Base-by-base conservation (phyloP, 1,140 invertebrate genomes). In the Chironomus striatipennis region DNA sequence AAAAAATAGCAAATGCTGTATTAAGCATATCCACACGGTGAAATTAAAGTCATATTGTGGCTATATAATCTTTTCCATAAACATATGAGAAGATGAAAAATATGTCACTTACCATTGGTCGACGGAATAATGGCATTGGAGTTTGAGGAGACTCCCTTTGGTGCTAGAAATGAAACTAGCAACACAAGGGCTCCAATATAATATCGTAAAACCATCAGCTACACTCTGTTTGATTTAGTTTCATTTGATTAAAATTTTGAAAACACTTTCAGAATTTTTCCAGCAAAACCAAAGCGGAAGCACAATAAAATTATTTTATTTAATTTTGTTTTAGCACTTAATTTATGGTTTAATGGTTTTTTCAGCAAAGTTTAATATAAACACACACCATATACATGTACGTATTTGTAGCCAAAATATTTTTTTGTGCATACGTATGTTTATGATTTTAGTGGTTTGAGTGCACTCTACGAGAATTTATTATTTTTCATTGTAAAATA, bases 381-480 rank as follows among this genome's bases (percentile, higher is more conserved):
- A 57, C 9, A n/a, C n/a, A 12, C 18, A 9, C 65, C 17, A 18
- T 70, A 18, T 70, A 6, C 65, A 70, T 21, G 65, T 9, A 5
- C 17, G n/a, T 18, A 67, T 67, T 67, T 67, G 64, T 15, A 18
- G 64, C 10, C 15, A 20, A 9, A 21, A 21, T 70, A 18, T 10
- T 18, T 70, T n/a, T 70, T 70, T 20, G n/a, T 18, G 7, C 10
- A n/a, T 18, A 70, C 18, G 65, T 70, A 20, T 70, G 65, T 70
- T 70, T 70, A 70, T 70, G 65, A 70, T 70, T 70, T 70, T 70
- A 20, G 65, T 70, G 65, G 65, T 70, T 70, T 18, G n/a, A 70
- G 18, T 70, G 17, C 65, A 18, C 18, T 9, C 20, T 18, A 9
- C 9, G n/a, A 20, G 20, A 70, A 70, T 70, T 70, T 70, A 70